Percentiles rank a stretch among this genome's conserved stretches.
phyloP scores from a whole-genome alignment of 92 coral and sea anemone species.

The Epizoanthus fatuus region DNA sequence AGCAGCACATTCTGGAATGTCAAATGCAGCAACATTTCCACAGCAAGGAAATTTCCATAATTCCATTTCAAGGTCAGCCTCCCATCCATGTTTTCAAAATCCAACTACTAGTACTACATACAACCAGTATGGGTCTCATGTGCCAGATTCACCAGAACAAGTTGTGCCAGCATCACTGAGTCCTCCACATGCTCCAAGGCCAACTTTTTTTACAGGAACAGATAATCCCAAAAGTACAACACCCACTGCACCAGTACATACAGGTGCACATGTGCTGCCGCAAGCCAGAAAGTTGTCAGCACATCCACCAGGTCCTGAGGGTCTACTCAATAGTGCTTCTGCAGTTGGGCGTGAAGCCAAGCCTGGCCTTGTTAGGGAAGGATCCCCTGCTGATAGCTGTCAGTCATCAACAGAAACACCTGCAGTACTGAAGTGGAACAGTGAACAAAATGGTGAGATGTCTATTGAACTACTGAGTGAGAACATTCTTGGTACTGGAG shows the following conservation, averaged over 20 bases:
- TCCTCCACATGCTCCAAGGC: background rate
- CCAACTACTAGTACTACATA: too few relatives aligned
- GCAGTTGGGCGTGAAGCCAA: background rate
- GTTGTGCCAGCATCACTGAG: background rate
- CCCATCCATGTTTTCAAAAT: background rate
- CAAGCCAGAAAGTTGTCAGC: background rate
- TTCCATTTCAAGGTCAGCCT: background rate
- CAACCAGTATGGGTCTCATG: background rate
- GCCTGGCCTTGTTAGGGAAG: background rate
- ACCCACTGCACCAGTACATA: background rate
- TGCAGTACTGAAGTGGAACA: background rate
- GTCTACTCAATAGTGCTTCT: background rate
- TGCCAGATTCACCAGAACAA: background rate
- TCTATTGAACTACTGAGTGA: background rate
- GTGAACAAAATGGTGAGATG: background rate
- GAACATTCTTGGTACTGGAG: conserved; percentile 30
- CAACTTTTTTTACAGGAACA: background rate
- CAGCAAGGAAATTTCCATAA: background rate
- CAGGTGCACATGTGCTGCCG: background rate
- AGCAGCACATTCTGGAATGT: too few relatives aligned
- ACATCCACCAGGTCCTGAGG: background rate
- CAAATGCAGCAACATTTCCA: background rate
- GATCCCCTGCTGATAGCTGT: background rate
- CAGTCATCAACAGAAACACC: background rate
- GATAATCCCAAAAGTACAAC: too few relatives aligned